phyloP scores from a whole-genome alignment of 2,113 vertebrate species.

The Oncorhynchus keta region DNA sequence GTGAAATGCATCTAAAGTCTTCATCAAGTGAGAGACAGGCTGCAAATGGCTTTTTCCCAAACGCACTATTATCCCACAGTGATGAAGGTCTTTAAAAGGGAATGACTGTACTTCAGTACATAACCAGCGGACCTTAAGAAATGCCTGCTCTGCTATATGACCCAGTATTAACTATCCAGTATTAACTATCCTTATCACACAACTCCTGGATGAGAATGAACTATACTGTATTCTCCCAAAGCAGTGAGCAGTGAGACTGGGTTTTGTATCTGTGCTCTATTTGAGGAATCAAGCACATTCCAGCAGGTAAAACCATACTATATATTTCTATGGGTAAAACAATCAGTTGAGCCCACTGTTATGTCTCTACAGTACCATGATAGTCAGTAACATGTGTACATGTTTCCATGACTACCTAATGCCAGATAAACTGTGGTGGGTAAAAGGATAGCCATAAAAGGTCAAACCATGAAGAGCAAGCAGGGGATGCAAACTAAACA shows the following conservation, averaged over 20 bases:
- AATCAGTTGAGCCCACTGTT: not conserved
- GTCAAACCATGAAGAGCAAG: constrained; percentile 17
- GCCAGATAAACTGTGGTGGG: not conserved
- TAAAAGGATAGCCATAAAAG: not conserved
- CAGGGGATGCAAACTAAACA: constrained; percentile 29
- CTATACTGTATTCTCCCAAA: not conserved
- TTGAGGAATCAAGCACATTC: not conserved
- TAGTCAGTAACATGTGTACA: not conserved
- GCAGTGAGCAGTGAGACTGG: not conserved
- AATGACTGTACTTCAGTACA: constrained; percentile 34
- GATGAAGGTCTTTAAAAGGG: constrained; percentile 56
- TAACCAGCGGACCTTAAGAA: constrained; percentile 22
- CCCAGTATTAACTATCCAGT: too few species aligned
- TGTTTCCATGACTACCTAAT: not conserved
- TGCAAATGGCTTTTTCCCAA: constrained; percentile 52
- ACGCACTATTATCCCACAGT: constrained; percentile 60
- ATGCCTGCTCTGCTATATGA: constrained; percentile 12
- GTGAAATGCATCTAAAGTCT: constrained; percentile 5
- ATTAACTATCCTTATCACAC: too few species aligned
- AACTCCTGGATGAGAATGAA: not conserved
- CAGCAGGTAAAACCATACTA: not conserved
- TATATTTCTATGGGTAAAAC: not conserved
- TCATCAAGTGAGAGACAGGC: constrained; percentile 3
- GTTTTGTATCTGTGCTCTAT: too few species aligned
- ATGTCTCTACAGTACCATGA: not conserved